Percentiles rank a stretch among this genome's conserved stretches.
These are phyloP conservation scores for Acromyrmex charruanus DNA, from an alignment of 1,140 invertebrate genomes.

Conservation along the genomic window DNA sequence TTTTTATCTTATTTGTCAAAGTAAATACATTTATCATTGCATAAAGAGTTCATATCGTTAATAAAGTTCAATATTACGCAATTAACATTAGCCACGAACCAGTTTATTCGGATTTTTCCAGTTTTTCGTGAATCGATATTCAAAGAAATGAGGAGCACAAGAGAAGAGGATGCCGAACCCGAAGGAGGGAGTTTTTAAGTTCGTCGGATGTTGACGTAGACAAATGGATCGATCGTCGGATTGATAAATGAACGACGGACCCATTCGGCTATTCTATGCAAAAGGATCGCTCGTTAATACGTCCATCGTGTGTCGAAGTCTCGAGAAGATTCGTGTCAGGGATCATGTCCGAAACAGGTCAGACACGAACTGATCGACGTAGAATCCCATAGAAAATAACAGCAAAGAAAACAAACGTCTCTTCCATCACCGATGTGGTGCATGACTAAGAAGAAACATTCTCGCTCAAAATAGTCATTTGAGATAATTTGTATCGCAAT, in stretches of 20 bases:
- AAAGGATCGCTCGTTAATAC: constrained; percentile 61
- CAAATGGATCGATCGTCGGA: constrained; percentile 76
- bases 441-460: background rate
- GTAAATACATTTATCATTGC: background rate
- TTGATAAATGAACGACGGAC: constrained; percentile 77
- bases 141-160: constrained; percentile 22
- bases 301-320: constrained; percentile 57
- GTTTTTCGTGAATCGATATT: constrained; percentile 46
- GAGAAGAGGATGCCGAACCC: constrained; percentile 11
- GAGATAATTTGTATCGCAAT: background rate
- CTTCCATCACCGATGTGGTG: background rate
- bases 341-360: constrained; percentile 56
- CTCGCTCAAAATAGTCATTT: background rate
- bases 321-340: constrained; percentile 46
- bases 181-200: constrained; percentile 67
- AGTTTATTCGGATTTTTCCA: constrained; percentile 13
- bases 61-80: background rate
- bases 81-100: background rate
- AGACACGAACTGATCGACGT: constrained; percentile 2
- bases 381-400: constrained; percentile 22
- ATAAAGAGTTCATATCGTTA: background rate
- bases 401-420: background rate
- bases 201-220: constrained; percentile 71
- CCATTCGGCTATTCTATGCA: constrained; percentile 64
- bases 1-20: no score